phyloP scores from a whole-genome alignment of 2,797 vertebrate species.

The Hydrocynus forskahlii region DNA sequence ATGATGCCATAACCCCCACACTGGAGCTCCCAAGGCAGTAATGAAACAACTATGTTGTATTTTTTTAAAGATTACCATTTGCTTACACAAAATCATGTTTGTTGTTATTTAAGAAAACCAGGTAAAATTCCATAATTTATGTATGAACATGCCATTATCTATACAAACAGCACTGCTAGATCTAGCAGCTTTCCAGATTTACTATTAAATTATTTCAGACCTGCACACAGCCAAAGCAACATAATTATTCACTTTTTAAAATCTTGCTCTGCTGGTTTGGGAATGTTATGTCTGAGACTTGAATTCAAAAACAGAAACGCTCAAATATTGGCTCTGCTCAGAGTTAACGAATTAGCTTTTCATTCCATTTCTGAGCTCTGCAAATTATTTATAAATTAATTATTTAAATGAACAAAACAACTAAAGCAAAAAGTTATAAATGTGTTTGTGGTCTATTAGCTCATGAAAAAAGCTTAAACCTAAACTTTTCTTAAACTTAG shows the following conservation, averaged over 20 bases:
- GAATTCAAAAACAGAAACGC: neutral
- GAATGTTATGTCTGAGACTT: neutral
- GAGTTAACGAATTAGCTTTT: too few species aligned
- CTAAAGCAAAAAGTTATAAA: too few species aligned
- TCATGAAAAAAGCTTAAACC: too few species aligned
- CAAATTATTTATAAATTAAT: too few species aligned
- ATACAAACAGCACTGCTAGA: neutral
- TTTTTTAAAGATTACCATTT: neutral
- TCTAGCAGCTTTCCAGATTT: neutral
- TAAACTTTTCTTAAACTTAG: too few species aligned
- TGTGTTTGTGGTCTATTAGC: too few species aligned
- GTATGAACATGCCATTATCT: neutral
- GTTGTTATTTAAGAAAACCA: too few species aligned
- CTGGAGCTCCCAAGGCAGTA: neutral
- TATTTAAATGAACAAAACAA: too few species aligned
- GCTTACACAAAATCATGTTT: too few species aligned
- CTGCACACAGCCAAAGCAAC: neutral
- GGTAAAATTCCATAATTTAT: too few species aligned
- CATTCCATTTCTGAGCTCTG: too few species aligned
- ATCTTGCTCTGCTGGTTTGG: neutral
- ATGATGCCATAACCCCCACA: neutral
- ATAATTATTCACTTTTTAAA: neutral
- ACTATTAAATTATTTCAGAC: neutral
- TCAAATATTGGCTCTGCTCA: neutral
- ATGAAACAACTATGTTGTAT: neutral